Evolutionary conservation across 2,888 invertebrate genomes (phyloP).

Genomic region (Junonia oenone): DNA sequence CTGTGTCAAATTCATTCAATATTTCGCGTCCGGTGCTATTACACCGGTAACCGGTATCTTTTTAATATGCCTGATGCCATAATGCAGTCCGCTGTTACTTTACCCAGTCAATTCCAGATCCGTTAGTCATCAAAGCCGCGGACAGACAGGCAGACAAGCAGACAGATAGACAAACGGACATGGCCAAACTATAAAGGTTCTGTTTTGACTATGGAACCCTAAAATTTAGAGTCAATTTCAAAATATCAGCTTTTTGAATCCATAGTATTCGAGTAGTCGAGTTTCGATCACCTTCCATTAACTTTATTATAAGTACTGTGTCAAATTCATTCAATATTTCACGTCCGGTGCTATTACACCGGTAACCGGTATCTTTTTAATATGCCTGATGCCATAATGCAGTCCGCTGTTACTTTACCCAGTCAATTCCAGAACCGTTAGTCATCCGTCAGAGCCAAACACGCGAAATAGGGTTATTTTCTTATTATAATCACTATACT

Average conservation of each 20-base stretch:
- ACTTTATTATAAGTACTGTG: neutral
- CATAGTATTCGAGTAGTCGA: neutral
- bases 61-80: slow-evolving; percentile 17
- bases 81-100: slow-evolving; percentile 18
- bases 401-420: slow-evolving; percentile 16
- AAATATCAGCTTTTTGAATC: neutral
- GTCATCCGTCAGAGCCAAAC: slow-evolving; percentile 20
- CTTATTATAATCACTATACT: slow-evolving; percentile 1
- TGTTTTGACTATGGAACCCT: too few relatives aligned
- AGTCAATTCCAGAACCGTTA: slow-evolving; percentile 21
- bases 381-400: slow-evolving; percentile 15
- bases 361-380: slow-evolving; percentile 10
- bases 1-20: slow-evolving; percentile 4
- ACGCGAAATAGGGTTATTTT: slow-evolving; percentile 4
- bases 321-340: neutral
- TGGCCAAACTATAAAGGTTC: too few relatives aligned
- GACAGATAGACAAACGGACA: too few relatives aligned
- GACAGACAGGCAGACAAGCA: too few relatives aligned
- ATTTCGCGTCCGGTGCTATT: neutral
- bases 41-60: neutral
- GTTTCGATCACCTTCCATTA: too few relatives aligned
- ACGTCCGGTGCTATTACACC: neutral
- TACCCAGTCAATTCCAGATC: slow-evolving; percentile 15
- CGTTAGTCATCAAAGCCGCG: slow-evolving; percentile 26
- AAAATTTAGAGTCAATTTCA: neutral